phyloP scores from a whole-genome alignment of 2,888 invertebrate genomes.

The Ichneumon xanthorius region DNA sequence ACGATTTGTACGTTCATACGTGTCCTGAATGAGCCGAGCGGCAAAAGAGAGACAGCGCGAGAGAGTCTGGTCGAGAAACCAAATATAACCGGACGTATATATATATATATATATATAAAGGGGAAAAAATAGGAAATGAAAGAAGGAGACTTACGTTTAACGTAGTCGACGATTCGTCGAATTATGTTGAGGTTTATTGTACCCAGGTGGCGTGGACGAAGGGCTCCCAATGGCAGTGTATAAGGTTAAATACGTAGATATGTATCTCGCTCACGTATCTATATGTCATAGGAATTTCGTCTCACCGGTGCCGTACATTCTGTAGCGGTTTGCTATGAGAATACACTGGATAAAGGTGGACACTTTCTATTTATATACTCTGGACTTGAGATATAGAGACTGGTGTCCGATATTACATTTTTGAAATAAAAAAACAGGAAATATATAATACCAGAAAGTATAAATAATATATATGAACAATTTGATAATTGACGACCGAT shows the following conservation, averaged over 20 bases:
- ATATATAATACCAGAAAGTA: neutral
- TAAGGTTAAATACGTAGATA: constrained; percentile 38
- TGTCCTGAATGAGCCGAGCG: constrained; percentile 72
- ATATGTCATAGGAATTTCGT: constrained; percentile 12
- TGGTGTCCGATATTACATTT: neutral
- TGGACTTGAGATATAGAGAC: neutral
- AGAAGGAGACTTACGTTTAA: constrained; percentile 32
- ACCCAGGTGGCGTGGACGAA: constrained; percentile 63
- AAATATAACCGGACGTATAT: constrained; percentile 30
- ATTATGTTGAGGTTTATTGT: constrained; percentile 76
- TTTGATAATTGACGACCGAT: neutral
- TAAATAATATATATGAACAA: neutral
- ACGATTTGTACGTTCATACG: constrained; percentile 76
- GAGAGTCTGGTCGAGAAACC: constrained; percentile 66
- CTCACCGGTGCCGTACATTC: neutral
- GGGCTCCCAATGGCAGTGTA: constrained; percentile 23
- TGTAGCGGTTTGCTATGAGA: neutral
- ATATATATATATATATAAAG: constrained; percentile 25
- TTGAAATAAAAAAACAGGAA: neutral
- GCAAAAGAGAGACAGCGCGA: neutral
- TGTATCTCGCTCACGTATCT: constrained; percentile 31
- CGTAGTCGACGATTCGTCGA: constrained; percentile 71
- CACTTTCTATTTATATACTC: neutral
- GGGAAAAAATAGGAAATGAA: constrained; percentile 60
- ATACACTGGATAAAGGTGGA: neutral